Evolutionary conservation across 2,797 vertebrate genomes (phyloP).

Genomic region (Enteromius fasciolatus): DNA sequence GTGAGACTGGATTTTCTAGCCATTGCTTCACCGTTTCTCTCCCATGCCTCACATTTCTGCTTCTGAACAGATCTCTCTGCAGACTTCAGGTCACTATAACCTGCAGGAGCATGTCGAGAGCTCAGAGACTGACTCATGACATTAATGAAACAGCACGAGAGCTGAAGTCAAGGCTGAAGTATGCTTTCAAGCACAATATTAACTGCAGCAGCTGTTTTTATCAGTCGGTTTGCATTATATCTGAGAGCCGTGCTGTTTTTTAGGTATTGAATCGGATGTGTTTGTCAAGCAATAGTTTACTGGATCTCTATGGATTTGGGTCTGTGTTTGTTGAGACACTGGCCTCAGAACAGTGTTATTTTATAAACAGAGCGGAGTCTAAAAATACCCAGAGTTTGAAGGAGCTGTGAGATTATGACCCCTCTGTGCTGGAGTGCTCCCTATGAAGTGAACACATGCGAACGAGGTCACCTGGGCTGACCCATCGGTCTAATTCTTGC

Average conservation of each 20-base stretch:
- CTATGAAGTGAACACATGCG: conserved; percentile 1
- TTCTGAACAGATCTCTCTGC: not conserved
- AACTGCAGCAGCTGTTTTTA: not conserved
- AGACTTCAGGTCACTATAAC: not conserved
- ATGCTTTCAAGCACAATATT: not conserved
- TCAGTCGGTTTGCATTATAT: not conserved
- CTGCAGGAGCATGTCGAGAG: not conserved
- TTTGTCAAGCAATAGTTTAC: not conserved
- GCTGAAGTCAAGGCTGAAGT: not conserved
- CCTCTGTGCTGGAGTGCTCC: not conserved
- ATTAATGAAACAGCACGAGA: not conserved
- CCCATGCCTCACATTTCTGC: not conserved
- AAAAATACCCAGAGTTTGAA: not conserved
- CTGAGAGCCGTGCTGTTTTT: not conserved
- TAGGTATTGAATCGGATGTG: too few species aligned
- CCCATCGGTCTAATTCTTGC: not conserved
- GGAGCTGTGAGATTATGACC: not conserved
- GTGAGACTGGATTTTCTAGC: conserved; percentile 35
- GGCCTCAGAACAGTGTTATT: not conserved
- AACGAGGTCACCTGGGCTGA: not conserved
- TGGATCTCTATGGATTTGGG: not conserved
- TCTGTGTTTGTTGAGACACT: not conserved
- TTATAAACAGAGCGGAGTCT: not conserved
- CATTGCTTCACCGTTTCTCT: not conserved
- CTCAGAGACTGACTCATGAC: not conserved